Base-by-base conservation (phyloP, 2,888 invertebrate species). In the Dromius quadrimaculatus region DNA sequence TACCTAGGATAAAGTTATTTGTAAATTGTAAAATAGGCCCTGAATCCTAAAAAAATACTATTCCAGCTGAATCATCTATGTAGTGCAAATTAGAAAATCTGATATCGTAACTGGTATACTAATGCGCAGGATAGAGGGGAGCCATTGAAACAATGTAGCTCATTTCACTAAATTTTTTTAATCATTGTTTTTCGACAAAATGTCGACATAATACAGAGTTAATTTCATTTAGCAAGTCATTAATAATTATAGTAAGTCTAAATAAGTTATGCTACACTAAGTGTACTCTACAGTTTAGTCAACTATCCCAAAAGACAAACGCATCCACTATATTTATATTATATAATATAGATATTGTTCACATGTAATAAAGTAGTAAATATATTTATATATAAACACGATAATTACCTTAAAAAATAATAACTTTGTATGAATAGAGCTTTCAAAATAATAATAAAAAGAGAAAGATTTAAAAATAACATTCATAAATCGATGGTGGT, bases 121-220 rank as follows among this genome's bases (percentile, higher is more conserved):
- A 68, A 41, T 59, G 68, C 45, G 57, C 20, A 68, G 68, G 68
- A 68, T 45, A 59, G 43, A 45, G 34, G 66, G 66, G 28, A 59
- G 45, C 68, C 41, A 59, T 41, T 50, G 59, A 59, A 68, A 68
- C 64, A 64, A 68, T 59, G 59, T 50, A 65, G 65, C 59, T 70
- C 62, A 62, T 61, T 70, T 70, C 70, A 70, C 70, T 70, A 70
- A 43, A 45, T 70, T 62, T 70, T 70, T 70, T 70, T 70, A 70
- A 70, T 70, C 70, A 70, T 70, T 70, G 62, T 66, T 57, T 66
- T 62, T 70, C 70, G 70, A 70, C 70, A 70, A 62, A 70, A 50
- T 70, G 70, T 70, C 70, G 70, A 70, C 47, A 70, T 70, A 70
- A 70, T 70, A 70, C 70, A 70, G 70, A 70, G 70, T 70, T 70